phyloP scores from a whole-genome alignment of 1,140 invertebrate species.

The Sycobia sp. region DNA sequence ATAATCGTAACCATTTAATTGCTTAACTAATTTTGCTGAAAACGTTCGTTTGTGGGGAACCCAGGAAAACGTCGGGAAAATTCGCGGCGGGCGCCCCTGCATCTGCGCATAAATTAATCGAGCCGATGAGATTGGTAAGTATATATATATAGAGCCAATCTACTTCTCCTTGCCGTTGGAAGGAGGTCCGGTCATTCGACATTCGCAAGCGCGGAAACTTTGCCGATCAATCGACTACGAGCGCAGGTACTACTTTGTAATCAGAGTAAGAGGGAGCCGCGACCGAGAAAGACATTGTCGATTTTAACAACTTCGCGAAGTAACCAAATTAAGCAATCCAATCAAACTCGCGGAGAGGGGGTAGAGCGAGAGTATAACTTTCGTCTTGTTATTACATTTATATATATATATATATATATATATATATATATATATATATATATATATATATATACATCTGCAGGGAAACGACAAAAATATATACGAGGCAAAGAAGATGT shows the following conservation, averaged over 20 bases:
- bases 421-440: too few species aligned
- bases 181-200: conserved; percentile 17
- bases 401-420: too few species aligned
- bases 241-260: conserved; percentile 31
- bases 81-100: too few species aligned
- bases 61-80: too few species aligned
- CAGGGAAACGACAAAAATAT: too few species aligned
- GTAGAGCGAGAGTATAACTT: too few species aligned
- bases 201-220: conserved; percentile 31
- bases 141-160: conserved; percentile 30
- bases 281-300: conserved; percentile 32
- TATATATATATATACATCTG: too few species aligned
- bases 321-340: conserved; percentile 2
- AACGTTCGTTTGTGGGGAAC: too few species aligned
- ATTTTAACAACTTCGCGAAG: conserved; percentile 24
- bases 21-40: too few species aligned
- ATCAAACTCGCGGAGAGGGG: not conserved
- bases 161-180: conserved; percentile 24
- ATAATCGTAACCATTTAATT: too few species aligned
- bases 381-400: too few species aligned
- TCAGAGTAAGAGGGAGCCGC: conserved; percentile 30
- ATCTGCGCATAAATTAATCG: conserved; percentile 9
- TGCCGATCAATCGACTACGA: conserved; percentile 23
- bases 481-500: not conserved
- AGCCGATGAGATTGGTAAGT: conserved; percentile 28